Evolutionary conservation across 2,113 vertebrate genomes (phyloP).

Genomic region (Pholis gunnellus): DNA sequence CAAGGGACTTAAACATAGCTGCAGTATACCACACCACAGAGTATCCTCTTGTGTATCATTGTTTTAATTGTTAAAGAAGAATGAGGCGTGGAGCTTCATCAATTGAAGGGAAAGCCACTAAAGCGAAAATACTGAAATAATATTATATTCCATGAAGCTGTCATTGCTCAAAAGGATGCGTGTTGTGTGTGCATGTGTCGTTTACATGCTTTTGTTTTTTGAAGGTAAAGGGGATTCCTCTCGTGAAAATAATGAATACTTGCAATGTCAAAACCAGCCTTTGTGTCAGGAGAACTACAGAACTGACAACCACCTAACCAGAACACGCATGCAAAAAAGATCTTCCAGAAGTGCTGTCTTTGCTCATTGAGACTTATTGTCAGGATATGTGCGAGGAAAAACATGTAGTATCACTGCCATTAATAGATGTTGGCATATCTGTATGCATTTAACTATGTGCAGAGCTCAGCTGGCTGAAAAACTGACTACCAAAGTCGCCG

Average conservation of each 20-base stretch:
- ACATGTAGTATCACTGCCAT: not conserved
- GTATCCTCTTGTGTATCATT: conserved; percentile 39
- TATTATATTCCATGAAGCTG: not conserved
- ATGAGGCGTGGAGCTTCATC: conserved; percentile 22
- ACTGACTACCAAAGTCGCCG: conserved; percentile 41
- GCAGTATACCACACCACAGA: conserved; percentile 6
- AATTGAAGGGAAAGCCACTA: conserved; percentile 8
- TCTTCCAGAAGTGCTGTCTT: not conserved
- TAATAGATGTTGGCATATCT: not conserved
- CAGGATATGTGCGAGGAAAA: too few species aligned
- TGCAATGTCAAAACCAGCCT: conserved; percentile 19
- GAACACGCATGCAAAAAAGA: not conserved
- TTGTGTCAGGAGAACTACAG: not conserved
- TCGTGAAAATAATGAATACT: conserved; percentile 32
- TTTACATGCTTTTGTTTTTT: not conserved
- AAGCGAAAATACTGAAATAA: not conserved
- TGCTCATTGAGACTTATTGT: not conserved
- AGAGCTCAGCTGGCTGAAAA: conserved; percentile 63
- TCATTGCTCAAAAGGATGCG: not conserved
- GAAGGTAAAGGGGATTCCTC: not conserved
- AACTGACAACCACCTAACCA: not conserved
- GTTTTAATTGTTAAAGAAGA: conserved; percentile 32
- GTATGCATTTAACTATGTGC: conserved; percentile 18
- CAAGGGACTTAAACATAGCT: conserved; percentile 26
- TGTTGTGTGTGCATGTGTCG: not conserved